Conservation (phyloP, 2,113 vertebrate species). For the Lasiurus cinereus region DNA sequence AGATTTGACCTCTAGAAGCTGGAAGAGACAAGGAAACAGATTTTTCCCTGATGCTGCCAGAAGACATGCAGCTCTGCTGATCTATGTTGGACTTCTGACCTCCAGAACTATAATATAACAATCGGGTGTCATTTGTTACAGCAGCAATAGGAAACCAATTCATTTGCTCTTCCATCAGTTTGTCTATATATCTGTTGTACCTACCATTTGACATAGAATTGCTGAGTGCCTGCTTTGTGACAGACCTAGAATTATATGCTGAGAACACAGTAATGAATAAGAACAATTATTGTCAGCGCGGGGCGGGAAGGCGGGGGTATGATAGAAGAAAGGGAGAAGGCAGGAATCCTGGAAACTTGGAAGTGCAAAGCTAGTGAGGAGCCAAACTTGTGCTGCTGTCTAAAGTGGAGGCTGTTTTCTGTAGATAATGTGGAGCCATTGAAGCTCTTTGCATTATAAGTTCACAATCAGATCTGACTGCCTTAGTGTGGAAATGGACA, state of each 20-base stretch:
- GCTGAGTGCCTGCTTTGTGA: not conserved
- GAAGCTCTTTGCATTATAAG: not conserved
- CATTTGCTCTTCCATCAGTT: not conserved
- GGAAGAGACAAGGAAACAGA: not conserved
- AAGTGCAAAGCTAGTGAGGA: not conserved
- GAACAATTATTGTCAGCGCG: not conserved
- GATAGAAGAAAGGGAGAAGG: not conserved
- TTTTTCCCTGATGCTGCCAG: not conserved
- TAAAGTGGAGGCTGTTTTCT: constrained; percentile 4
- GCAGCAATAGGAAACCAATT: not conserved
- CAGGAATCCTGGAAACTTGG: not conserved
- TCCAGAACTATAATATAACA: not conserved
- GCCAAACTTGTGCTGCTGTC: not conserved
- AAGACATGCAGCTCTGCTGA: not conserved
- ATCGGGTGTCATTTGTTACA: not conserved
- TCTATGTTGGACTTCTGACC: not conserved
- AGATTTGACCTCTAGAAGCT: not conserved
- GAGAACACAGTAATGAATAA: not conserved
- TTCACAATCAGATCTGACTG: not conserved
- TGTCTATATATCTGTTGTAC: not conserved
- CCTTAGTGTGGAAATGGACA: not conserved
- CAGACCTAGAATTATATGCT: not conserved
- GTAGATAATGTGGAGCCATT: not conserved
- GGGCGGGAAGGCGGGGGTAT: too few relatives aligned
- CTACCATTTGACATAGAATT: not conserved